Evolutionary conservation across 2,888 invertebrate species (phyloP).

Genomic region (Muscina levida): DNA sequence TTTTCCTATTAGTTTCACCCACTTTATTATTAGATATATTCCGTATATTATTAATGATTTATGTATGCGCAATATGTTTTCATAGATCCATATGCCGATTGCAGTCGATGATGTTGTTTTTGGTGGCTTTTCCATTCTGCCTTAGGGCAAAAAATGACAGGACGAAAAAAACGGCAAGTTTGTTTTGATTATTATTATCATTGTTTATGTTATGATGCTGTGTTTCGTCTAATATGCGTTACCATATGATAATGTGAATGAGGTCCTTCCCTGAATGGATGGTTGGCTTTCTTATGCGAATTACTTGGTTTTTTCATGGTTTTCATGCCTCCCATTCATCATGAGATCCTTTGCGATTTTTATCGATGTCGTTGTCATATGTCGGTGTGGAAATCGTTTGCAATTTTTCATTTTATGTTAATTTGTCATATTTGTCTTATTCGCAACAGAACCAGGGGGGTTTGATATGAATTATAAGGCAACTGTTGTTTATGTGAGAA

Average conservation of each 20-base stretch:
- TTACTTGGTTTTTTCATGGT: conserved; percentile 11
- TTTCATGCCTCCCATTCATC: conserved; percentile 46
- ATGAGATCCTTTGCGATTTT: conserved; percentile 61
- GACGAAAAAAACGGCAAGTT: conserved; percentile 14
- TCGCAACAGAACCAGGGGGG: conserved; percentile 14
- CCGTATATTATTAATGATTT: conserved; percentile 72
- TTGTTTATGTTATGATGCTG: conserved; percentile 31
- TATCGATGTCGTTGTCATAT: conserved; percentile 54
- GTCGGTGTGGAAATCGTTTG: conserved; percentile 58
- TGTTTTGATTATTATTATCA: conserved; percentile 47
- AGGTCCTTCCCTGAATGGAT: background rate
- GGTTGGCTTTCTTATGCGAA: background rate
- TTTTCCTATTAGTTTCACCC: conserved; percentile 57
- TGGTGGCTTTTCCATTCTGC: conserved; percentile 24
- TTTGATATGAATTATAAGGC: conserved; percentile 62
- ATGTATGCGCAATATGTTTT: conserved; percentile 77
- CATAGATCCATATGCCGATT: conserved; percentile 55
- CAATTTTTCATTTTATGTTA: conserved; percentile 66
- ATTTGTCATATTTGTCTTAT: conserved; percentile 60
- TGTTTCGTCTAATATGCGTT: conserved; percentile 34
- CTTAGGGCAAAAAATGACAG: background rate
- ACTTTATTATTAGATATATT: conserved; percentile 51
- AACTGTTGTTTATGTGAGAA: conserved; percentile 55
- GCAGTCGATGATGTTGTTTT: too few species aligned
- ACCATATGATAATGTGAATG: conserved; percentile 38